These are phyloP conservation scores for Papilio demoleus DNA, from an alignment of 2,888 invertebrate species.

Conservation along the genomic window DNA sequence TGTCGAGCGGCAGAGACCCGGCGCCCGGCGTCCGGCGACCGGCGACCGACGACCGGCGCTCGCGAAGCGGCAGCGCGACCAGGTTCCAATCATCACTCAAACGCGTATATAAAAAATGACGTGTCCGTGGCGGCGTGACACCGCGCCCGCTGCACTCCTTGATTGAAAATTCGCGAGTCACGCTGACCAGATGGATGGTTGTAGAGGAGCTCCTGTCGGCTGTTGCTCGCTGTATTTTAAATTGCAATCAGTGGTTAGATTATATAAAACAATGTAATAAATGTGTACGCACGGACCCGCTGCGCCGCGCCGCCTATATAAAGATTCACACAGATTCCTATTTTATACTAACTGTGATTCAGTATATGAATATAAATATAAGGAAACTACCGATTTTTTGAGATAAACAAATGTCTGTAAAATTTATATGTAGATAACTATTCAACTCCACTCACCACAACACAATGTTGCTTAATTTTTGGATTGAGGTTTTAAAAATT, in stretches of 20 bases:
- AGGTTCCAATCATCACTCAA: slow-evolving; percentile 36
- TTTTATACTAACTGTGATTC: no score
- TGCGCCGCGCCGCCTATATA: no score
- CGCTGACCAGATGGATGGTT: background rate
- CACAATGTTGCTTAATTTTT: no score
- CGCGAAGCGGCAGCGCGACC: background rate
- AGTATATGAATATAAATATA: no score
- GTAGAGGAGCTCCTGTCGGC: background rate
- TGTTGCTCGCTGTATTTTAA: background rate
- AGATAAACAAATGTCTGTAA: no score
- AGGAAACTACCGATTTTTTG: no score
- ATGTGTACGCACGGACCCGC: no score
- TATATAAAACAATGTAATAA: no score
- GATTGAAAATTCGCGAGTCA: slow-evolving; percentile 26
- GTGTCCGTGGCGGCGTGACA: slow-evolving; percentile 21
- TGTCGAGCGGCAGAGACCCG: slow-evolving; percentile 14
- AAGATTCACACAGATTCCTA: no score
- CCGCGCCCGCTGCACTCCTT: slow-evolving; percentile 8
- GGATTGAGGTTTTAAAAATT: no score
- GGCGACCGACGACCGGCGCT: background rate
- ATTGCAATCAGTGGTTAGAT: background rate
- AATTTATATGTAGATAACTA: no score
- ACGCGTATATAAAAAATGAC: slow-evolving; percentile 33
- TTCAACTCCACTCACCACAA: no score
- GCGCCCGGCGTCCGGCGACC: background rate